Evolutionary conservation across 2,113 vertebrate species (phyloP).

Genomic region (Ciconia maguari): DNA sequence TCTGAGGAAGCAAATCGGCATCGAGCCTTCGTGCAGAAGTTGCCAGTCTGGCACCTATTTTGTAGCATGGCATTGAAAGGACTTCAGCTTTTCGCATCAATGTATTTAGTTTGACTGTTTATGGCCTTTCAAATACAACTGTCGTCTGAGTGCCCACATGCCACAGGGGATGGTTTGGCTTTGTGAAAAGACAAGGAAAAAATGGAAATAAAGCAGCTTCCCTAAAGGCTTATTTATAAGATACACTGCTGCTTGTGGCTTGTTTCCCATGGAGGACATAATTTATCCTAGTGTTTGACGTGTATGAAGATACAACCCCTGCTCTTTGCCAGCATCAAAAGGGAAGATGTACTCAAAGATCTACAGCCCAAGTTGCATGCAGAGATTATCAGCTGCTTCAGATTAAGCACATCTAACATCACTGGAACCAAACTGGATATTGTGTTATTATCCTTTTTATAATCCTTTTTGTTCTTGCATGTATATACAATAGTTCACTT

Average conservation of each 20-base stretch:
- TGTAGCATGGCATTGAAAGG: background rate
- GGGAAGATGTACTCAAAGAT: background rate
- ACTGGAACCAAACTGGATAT: background rate
- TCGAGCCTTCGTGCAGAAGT: background rate
- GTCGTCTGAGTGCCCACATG: background rate
- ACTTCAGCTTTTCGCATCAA: background rate
- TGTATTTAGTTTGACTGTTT: background rate
- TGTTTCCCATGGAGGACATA: background rate
- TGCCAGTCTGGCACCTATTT: background rate
- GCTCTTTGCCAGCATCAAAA: background rate
- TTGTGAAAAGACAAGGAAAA: background rate
- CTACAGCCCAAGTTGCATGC: background rate
- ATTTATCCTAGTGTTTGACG: background rate
- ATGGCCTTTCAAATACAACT: background rate
- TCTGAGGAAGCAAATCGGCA: background rate
- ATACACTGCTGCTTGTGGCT: background rate
- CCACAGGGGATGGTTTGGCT: background rate
- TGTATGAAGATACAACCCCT: background rate
- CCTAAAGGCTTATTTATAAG: background rate
- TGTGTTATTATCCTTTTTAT: background rate
- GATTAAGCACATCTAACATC: background rate
- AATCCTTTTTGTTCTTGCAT: background rate
- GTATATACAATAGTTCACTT: background rate
- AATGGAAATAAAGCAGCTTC: background rate
- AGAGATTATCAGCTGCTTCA: background rate